Percentiles rank a stretch among this genome's conserved stretches.
Evolutionary conservation across 2,888 invertebrate species (phyloP).

Genomic region (Cerastoderma edule): DNA sequence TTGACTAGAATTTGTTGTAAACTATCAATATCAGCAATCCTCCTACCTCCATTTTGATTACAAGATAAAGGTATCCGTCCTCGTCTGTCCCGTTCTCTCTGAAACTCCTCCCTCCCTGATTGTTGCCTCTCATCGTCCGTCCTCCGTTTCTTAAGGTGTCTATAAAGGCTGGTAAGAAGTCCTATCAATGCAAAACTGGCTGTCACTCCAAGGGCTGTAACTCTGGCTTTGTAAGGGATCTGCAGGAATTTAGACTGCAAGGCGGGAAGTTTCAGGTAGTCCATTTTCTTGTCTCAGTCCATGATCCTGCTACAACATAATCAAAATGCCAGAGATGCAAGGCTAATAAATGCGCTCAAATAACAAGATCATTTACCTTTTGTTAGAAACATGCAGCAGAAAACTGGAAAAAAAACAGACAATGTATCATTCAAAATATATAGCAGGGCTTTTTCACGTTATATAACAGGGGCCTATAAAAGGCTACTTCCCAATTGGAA

Average conservation of each 20-base stretch:
- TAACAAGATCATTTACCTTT: too few species aligned
- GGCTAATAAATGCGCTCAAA: too few species aligned
- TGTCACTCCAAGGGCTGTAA: constrained; percentile 89
- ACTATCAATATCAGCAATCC: too few species aligned
- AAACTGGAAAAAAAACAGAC: too few species aligned
- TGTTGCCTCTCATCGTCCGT: constrained; percentile 31
- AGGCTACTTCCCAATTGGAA: too few species aligned
- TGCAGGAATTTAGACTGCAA: constrained; percentile 45
- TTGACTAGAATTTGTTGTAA: too few species aligned
- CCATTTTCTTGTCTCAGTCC: constrained; percentile 24
- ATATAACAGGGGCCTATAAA: too few species aligned
- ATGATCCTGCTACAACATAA: background rate
- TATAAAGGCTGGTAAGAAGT: constrained; percentile 89
- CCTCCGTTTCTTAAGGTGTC: constrained; percentile 59
- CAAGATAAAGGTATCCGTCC: constrained; percentile 47
- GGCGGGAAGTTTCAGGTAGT: constrained; percentile 27
- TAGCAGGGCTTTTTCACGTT: too few species aligned
- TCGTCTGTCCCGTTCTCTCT: constrained; percentile 56
- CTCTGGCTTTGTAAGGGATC: constrained; percentile 85
- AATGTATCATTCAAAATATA: too few species aligned
- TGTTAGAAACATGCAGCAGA: too few species aligned
- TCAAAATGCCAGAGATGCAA: too few species aligned
- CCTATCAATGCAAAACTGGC: constrained; percentile 93
- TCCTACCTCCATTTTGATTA: constrained; percentile 71
- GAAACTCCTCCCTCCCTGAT: constrained; percentile 41